Evolutionary conservation across 2,888 invertebrate species (phyloP), one percentile per base, ranked within the genome.

Genomic region (Xanthostigma xanthostigma): DNA sequence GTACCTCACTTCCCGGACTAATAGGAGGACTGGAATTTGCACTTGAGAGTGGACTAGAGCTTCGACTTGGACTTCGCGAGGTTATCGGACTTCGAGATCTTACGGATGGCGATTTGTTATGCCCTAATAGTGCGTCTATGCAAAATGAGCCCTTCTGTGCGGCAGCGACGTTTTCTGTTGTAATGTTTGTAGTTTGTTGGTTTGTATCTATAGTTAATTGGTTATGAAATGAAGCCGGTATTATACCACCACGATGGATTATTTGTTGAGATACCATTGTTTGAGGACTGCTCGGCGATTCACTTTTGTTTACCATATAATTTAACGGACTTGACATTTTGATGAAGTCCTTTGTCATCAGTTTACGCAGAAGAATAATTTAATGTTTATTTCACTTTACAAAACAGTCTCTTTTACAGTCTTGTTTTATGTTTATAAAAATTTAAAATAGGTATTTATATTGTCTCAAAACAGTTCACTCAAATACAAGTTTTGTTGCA

Each of bases 101-200:
- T 2, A 62, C 38, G 0, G 36, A 34, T 6, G 44, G 35, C 9
- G 39, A n/a, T 17, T 64, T 62, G 50, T 59, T 59, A 47, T 64
- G 59, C 0, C 89, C 88, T 3, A 93, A 66, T 3, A 93, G 66
- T 0, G 92, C 91, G 60, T 93, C 93, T 55, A 93, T 93, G 62
- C 92, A 90, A 62, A 93, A 93, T 0, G 91, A 90, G 46, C 86
- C 62, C 55, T 68, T 68, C 49, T 36, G 36, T 59, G 34, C 44
- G 40, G 14, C 48, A 45, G 5, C 36, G 8, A 9, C 13, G n/a
- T 47, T 17, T 44, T 51, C 48, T 46, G 49, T 14, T 14, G 34
- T 5, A 48, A 49, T 37, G 40, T 36, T 50, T 3, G 5, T 55
- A 51, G 56, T 66, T 70, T 46, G 43, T 68, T 52, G 0, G 66